Evolutionary conservation across 2,113 vertebrate species (phyloP), one percentile per base, ranked within the genome.

Genomic region (Cyprinodon tularosa): DNA sequence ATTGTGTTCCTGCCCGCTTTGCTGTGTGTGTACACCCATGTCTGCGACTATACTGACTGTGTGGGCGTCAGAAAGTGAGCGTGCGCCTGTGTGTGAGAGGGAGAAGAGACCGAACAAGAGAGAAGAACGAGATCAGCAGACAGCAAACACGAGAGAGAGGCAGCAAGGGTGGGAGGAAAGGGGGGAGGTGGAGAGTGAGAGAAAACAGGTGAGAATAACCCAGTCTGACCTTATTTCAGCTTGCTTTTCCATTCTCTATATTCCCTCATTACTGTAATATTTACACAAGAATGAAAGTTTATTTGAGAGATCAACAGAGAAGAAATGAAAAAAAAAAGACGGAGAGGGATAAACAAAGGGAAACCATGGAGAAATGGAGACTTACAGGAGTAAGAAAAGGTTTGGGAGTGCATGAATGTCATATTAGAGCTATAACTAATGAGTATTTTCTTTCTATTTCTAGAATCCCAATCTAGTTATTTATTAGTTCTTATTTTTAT

Each of bases 201-300:
- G 74, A 77, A 57, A 81, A 82, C 74, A 87, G 85, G 88, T 88
- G 90, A 92, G 83, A 85, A 87, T 85, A 88, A 90, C 84, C 84
- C 47, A 83, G 84, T 72, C 68, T 89, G 86, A 90, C 87, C 89
- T 91, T 90, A 86, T 88, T 90, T 86, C 79, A 81, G 75, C 66
- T 1, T 17, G 77, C 84, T 83, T 84, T 82, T 74, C 72, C 82
- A 53, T 86, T 83, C 88, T 88, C 86, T 83, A 80, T 86, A 83
- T 85, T 86, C 85, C 81, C 74, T 84, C 86, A 89, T 83, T 86
- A 84, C 72, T 74, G 76, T 86, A 83, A 90, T 91, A 88, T 91
- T 91, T 90, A 87, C 86, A 81, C 82, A 89, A 83, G 88, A 90
- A 91, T 90, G 78, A 90, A 86, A 79, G 82, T 88, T 92, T 86